Evolutionary conservation across 2,113 vertebrate species (phyloP).

Genomic region (Platysteira castanea): DNA sequence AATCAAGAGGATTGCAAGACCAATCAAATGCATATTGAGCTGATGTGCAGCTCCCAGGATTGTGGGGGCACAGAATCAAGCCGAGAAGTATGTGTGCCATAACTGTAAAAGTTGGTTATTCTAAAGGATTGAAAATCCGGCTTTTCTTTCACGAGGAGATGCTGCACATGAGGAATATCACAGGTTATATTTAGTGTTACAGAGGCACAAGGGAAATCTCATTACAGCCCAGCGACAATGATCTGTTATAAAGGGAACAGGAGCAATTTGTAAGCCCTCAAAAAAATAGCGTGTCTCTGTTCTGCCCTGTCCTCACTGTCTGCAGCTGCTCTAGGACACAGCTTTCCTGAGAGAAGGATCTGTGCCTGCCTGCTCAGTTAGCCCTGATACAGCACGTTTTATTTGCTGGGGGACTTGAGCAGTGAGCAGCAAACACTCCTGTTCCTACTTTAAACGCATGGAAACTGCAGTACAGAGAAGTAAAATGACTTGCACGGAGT

Average conservation of each 20-base stretch:
- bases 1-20: not conserved
- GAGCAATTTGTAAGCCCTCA: not conserved
- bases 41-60: not conserved
- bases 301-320: not conserved
- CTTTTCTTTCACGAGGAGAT: not conserved
- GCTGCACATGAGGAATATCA: not conserved
- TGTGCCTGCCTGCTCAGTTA: not conserved
- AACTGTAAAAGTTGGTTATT: not conserved
- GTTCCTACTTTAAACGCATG: not conserved
- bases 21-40: not conserved
- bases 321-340: not conserved
- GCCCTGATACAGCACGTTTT: not conserved
- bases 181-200: not conserved
- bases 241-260: not conserved
- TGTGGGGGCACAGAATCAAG: not conserved
- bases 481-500: not conserved
- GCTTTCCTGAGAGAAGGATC: not conserved
- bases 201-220: not conserved
- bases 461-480: conserved; percentile 25
- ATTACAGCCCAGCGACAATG: not conserved
- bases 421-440: not conserved
- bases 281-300: not conserved
- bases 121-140: not conserved
- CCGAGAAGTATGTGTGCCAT: not conserved
- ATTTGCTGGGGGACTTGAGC: conserved; percentile 22